Evolutionary conservation across 2,888 invertebrate genomes (phyloP).

Genomic region (Drosophila paranaensis): DNA sequence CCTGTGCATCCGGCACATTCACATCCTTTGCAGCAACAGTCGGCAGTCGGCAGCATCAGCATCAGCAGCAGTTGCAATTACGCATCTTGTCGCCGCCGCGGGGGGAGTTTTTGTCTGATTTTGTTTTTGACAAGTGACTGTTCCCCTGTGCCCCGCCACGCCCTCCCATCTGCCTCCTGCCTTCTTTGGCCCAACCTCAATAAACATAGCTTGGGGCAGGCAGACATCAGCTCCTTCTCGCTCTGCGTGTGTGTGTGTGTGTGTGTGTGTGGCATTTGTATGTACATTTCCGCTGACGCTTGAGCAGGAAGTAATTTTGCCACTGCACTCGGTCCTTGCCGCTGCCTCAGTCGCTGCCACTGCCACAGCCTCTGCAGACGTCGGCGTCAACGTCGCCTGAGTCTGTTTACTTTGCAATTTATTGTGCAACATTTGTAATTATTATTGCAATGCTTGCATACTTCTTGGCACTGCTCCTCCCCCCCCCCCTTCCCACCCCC

Average conservation of each 20-base stretch:
- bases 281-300: constrained; percentile 77
- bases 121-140: constrained; percentile 80
- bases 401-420: constrained; percentile 81
- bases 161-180: not conserved
- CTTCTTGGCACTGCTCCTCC: constrained; percentile 30
- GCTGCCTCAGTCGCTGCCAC: constrained; percentile 13
- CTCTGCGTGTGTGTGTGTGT: constrained; percentile 29
- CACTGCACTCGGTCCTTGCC: constrained; percentile 49
- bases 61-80: constrained; percentile 72
- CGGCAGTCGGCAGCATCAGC: constrained; percentile 30
- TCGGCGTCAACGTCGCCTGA: constrained; percentile 36
- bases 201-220: constrained; percentile 9
- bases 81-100: constrained; percentile 75
- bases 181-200: constrained; percentile 5
- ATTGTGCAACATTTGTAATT: constrained; percentile 82
- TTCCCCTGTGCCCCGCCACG: constrained; percentile 32
- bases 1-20: constrained; percentile 56
- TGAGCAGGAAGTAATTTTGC: constrained; percentile 81
- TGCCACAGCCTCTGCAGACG: constrained; percentile 10
- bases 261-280: constrained; percentile 62
- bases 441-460: constrained; percentile 75
- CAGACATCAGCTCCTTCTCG: constrained; percentile 28
- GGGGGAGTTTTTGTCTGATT: constrained; percentile 73
- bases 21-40: constrained; percentile 41
- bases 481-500: not conserved